Evolutionary conservation across 2,797 vertebrate species (phyloP).

Genomic region (Sarcoramphus papa): DNA sequence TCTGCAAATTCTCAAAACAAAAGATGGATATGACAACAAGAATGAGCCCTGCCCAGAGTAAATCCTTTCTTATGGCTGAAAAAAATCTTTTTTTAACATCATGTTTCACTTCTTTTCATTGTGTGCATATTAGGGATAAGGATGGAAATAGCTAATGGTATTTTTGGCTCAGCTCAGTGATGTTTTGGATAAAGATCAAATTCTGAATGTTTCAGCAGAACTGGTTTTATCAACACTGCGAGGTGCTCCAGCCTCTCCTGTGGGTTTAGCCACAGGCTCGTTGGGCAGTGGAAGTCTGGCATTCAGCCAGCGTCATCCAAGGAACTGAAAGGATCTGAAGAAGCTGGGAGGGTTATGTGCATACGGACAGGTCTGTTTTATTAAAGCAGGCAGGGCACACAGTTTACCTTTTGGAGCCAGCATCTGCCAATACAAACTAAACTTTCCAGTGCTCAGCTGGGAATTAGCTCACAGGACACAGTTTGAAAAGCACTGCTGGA

Average conservation of each 20-base stretch:
- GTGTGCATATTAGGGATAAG: neutral
- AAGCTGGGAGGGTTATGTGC: neutral
- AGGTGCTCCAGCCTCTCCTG: neutral
- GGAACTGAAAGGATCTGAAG: neutral
- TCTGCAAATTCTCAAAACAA: neutral
- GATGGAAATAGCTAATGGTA: neutral
- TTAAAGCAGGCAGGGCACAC: neutral
- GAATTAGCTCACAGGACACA: neutral
- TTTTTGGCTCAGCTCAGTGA: neutral
- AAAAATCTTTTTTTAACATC: neutral
- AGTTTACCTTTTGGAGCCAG: neutral
- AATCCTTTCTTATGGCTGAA: neutral
- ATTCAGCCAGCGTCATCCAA: neutral
- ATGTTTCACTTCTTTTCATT: neutral
- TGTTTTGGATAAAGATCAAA: neutral
- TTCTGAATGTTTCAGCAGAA: neutral
- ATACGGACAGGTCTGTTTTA: neutral
- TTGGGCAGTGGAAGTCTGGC: constrained; percentile 2
- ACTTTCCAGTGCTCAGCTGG: neutral
- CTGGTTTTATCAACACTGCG: neutral
- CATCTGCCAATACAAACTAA: constrained; percentile 18
- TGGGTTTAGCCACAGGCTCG: neutral
- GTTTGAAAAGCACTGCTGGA: neutral
- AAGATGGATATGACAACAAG: neutral
- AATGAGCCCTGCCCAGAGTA: neutral